Percentiles rank a stretch among this genome's conserved stretches.
Evolutionary conservation across 2,797 vertebrate genomes (phyloP).

Genomic region (Macropus fuliginosus): DNA sequence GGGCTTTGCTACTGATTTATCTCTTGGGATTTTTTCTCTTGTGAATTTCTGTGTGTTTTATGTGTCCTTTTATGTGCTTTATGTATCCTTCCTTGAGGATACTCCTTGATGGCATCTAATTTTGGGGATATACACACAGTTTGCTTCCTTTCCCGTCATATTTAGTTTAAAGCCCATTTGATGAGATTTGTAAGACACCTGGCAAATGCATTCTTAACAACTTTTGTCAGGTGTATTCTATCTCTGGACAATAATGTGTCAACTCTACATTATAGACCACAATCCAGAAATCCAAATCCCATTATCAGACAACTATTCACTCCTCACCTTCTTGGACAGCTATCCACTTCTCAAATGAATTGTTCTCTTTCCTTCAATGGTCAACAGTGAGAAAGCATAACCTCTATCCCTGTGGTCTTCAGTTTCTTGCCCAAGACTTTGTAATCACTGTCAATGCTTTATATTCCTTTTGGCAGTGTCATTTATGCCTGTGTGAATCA

Average conservation of each 20-base stretch:
- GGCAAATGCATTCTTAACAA: not conserved
- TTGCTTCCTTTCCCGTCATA: not conserved
- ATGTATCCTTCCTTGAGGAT: not conserved
- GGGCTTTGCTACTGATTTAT: not conserved
- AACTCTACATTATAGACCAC: not conserved
- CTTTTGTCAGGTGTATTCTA: not conserved
- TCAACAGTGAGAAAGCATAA: not conserved
- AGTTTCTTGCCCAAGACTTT: not conserved
- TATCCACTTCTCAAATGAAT: not conserved
- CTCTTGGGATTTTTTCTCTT: not conserved
- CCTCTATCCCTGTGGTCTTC: not conserved
- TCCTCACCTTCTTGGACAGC: no score
- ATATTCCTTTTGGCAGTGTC: not conserved
- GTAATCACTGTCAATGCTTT: not conserved
- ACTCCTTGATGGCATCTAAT: not conserved
- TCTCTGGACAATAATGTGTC: not conserved
- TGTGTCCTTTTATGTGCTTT: not conserved
- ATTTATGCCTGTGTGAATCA: not conserved
- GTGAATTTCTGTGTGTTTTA: not conserved
- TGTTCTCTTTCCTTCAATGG: not conserved
- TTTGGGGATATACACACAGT: not conserved
- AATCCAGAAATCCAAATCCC: not conserved
- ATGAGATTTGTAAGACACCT: not conserved
- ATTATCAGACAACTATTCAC: not conserved
- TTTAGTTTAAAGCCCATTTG: not conserved